Evolutionary conservation across 35 echinoderm and acorn worm genomes (phyloP), one percentile per base, ranked within the genome.

Genomic region (Apostichopus japonicus): DNA sequence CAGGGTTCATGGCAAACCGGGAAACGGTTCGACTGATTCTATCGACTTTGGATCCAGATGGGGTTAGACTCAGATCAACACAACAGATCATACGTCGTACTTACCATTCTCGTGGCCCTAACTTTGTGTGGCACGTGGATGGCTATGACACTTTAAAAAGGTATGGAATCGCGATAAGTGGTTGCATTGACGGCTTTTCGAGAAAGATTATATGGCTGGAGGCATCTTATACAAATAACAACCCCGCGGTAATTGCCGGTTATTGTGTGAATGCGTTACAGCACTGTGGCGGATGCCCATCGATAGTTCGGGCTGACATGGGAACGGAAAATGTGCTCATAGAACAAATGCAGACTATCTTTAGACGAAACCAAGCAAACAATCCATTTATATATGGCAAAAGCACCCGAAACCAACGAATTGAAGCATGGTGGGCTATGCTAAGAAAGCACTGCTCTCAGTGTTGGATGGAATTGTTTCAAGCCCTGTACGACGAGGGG

Each of bases 101-200:
- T 10, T 92, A 81, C 55, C 22, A 77, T 25, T 79, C 53, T 22
- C 14, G 53, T 53, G 90, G 90, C 24, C 90, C 90, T 6, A 92
- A 92, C 63, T 92, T 81, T 65, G 56, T 83, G 8, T 92, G 79
- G 78, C 91, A 92, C 24, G 77, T 92, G n/a, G 91, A 92, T 83
- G 54, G 86, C 1, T 90, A 94, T n/a, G 93, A 94, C 53, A 90
- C 90, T 71, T 82, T 94, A 54, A 94, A 94, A 77, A 53, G 77
- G 23, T 94, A 52, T 80, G 93, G 93, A 23, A 90, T 94, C 62
- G 72, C 86, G 54, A 22, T 94, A 11, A 86, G 90, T 82, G 93
- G 23, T 16, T 55, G 86, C 10, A 90, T 94, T 24, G 93, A 94
- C 83, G 93, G 87, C 23, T 90, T 78, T 86, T 88, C 82, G 33